phyloP scores from a whole-genome alignment of 2,888 invertebrate species.

The Ptychoptera albimana region DNA sequence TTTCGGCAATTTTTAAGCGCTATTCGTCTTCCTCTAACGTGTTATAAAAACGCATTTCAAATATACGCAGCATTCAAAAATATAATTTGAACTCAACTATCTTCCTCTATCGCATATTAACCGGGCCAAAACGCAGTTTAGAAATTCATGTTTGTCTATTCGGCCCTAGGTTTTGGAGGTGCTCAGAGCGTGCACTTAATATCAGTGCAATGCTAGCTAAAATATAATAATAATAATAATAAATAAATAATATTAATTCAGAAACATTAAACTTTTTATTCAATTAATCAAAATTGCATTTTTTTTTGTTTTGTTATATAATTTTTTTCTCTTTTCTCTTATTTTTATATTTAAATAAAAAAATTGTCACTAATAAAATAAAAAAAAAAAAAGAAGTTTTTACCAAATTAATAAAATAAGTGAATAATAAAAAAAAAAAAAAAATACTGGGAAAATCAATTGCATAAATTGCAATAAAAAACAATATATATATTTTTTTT shows the following conservation, averaged over 20 bases:
- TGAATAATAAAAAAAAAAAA: too few relatives aligned
- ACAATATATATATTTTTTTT: too few relatives aligned
- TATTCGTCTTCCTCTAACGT: conserved; percentile 1
- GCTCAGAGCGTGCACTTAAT: conserved; percentile 23
- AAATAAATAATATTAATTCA: background rate
- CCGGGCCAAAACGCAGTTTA: conserved; percentile 27
- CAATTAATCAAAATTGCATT: background rate
- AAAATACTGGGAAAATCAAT: too few relatives aligned
- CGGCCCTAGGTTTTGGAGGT: conserved; percentile 33
- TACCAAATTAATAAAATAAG: too few relatives aligned
- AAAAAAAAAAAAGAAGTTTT: too few relatives aligned
- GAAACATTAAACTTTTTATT: background rate
- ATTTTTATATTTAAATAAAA: too few relatives aligned
- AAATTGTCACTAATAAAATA: too few relatives aligned
- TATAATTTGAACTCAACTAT: conserved; percentile 11
- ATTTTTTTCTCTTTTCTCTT: too few relatives aligned
- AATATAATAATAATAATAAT: conserved; percentile 5
- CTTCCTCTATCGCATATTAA: conserved; percentile 16
- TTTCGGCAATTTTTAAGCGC: too few relatives aligned
- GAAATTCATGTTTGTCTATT: conserved; percentile 31
- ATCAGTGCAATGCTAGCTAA: conserved; percentile 9
- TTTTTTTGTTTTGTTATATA: too few relatives aligned
- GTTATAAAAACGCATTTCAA: conserved; percentile 13
- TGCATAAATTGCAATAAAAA: too few relatives aligned
- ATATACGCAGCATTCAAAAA: background rate